These are phyloP conservation scores for Chloropsis hardwickii DNA, from an alignment of 2,113 vertebrate species.

Conservation along the genomic window DNA sequence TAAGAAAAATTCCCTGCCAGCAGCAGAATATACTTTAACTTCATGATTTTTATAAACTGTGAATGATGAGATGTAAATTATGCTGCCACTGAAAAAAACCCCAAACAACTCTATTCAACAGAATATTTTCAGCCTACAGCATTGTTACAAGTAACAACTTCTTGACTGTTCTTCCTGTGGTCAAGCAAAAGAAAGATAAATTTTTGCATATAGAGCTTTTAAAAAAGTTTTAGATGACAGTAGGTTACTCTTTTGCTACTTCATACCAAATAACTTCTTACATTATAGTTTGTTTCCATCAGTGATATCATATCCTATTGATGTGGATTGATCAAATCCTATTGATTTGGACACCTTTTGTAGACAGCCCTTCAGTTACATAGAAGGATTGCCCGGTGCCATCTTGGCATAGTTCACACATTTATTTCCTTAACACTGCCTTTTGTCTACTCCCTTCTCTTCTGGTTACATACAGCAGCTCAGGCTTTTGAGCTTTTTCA, in stretches of 20 bases:
- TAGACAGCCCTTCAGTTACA: neutral
- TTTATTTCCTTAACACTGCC: neutral
- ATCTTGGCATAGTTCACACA: neutral
- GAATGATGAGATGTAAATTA: slow-evolving; percentile 15
- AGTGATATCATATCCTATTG: neutral
- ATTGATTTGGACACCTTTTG: neutral
- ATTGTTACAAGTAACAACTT: neutral
- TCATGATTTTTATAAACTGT: neutral
- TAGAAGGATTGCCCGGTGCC: neutral
- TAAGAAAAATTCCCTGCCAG: neutral
- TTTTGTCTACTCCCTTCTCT: neutral
- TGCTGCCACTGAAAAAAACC: neutral
- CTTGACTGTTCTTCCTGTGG: neutral
- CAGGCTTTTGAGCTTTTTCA: neutral
- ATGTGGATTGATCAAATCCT: neutral
- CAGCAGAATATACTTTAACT: neutral
- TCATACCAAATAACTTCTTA: neutral
- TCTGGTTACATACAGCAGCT: neutral
- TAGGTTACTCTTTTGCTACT: neutral
- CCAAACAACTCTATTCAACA: neutral
- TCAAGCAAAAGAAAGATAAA: neutral
- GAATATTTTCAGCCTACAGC: neutral
- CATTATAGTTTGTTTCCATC: neutral
- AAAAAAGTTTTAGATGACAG: neutral
- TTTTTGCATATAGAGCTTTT: neutral